Evolutionary conservation across 2,797 vertebrate species (phyloP), one percentile per base, ranked within the genome.

Genomic region (Graptemys geographica): DNA sequence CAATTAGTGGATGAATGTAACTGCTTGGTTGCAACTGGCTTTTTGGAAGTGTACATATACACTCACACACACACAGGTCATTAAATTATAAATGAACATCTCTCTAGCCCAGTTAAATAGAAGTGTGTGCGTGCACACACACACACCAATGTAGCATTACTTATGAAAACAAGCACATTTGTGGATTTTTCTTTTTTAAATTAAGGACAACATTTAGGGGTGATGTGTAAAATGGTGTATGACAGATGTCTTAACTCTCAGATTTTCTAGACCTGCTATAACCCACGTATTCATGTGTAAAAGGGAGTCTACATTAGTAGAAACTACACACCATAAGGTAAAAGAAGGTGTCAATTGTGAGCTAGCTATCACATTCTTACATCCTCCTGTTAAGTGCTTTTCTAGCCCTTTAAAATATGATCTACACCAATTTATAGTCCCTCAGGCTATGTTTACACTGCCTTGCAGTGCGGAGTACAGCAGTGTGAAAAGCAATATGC

Each of bases 1-100:
- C 95, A 93, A 95, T 94, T 96, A 96, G 72, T 3, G 1, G 83
- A 89, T 95, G 79, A 95, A 92, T 89, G 88, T 88, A 95, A 87
- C 89, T 94, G 90, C 84, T 96, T 94, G 25, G 88, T 95, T 98
- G 86, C 84, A 97, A 94, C 81, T 94, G 96, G 93, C 76, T 94
- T 52, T 94, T 91, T 86, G 76, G 23, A 93, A 87, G 88, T 96
- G 80, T 92, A 81, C 78, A 51, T 72, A 85, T 93, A 81, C 78
- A 47, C 57, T 80, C 44, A 90, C 83, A 80, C 78, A 53, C 78
- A 84, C 78, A 95, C 92, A 94, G 83, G 93, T 76, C 89, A 93
- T 55, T 80, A 89, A 86, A 92, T 96, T 96, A 95, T 81, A 92
- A 93, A 95, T 94, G 12, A 49, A 90, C 84, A 72, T 90, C 56